phyloP scores from a whole-genome alignment of 2,113 vertebrate species.

The Crotalus helleri region DNA sequence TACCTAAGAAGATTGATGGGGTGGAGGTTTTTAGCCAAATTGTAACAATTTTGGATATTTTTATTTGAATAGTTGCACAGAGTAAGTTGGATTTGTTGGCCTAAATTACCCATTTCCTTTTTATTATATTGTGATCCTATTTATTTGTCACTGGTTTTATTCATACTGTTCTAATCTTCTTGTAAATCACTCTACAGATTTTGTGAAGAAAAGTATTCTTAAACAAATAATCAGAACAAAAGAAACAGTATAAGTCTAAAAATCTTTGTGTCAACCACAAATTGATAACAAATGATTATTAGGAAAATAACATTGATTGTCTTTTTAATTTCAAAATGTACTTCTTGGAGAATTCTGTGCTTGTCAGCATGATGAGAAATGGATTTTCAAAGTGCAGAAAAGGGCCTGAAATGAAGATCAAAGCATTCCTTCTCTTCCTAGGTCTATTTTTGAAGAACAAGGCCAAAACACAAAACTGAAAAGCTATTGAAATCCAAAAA shows the following conservation, averaged over 20 bases:
- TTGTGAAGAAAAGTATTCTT: not conserved
- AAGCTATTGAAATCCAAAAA: constrained; percentile 74
- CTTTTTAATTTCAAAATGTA: constrained; percentile 13
- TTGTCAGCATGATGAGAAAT: not conserved
- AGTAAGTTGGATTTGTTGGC: not conserved
- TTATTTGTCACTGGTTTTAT: not conserved
- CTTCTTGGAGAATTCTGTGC: not conserved
- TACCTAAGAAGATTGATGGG: not conserved
- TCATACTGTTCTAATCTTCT: not conserved
- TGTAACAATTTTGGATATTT: not conserved
- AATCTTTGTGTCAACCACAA: not conserved
- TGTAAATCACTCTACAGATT: not conserved
- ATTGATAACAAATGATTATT: not conserved
- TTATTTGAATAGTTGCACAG: not conserved
- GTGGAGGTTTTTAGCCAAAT: not conserved
- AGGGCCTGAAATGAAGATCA: constrained; percentile 37
- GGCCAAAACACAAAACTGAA: constrained; percentile 58
- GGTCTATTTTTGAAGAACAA: constrained; percentile 72
- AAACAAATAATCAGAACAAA: not conserved
- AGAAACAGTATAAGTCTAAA: not conserved
- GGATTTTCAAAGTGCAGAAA: not conserved
- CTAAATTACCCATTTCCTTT: not conserved
- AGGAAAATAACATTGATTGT: not conserved
- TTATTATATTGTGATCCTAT: not conserved
- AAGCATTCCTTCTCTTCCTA: constrained; percentile 54